These are phyloP conservation scores for Carassius gibelio DNA, from an alignment of 2,113 vertebrate genomes.

Conservation along the genomic window DNA sequence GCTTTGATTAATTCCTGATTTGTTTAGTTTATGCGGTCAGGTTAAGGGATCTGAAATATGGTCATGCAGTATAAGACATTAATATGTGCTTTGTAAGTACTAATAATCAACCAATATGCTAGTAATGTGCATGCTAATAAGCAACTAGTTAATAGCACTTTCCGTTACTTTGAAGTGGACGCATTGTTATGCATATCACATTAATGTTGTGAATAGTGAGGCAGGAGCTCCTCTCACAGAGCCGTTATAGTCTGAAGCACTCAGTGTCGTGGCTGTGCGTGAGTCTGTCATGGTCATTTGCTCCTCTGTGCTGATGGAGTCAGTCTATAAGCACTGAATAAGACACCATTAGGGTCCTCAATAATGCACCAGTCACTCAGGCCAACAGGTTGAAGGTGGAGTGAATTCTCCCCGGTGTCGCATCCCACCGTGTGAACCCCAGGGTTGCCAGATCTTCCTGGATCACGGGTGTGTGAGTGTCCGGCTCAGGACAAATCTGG, in stretches of 20 bases:
- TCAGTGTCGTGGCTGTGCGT: background rate
- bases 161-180: background rate
- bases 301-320: background rate
- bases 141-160: too few relatives aligned
- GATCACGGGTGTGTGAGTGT: conserved; percentile 17
- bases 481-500: conserved; percentile 32
- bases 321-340: background rate
- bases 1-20: too few relatives aligned
- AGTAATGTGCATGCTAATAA: too few relatives aligned
- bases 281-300: background rate
- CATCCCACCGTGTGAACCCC: conserved; percentile 38
- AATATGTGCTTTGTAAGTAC: too few relatives aligned
- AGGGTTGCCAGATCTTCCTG: conserved; percentile 26
- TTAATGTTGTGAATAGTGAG: background rate
- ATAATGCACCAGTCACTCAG: background rate
- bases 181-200: background rate
- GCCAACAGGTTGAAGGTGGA: conserved; percentile 21
- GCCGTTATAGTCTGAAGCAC: background rate
- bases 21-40: too few relatives aligned
- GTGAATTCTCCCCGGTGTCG: conserved; percentile 14
- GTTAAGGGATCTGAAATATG: too few relatives aligned
- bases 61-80: too few relatives aligned
- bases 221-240: background rate
- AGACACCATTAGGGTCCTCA: background rate
- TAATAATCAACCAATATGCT: too few relatives aligned